These are phyloP conservation scores for Formicarius rufipectus DNA, from an alignment of 2,113 vertebrate species.

Conservation along the genomic window DNA sequence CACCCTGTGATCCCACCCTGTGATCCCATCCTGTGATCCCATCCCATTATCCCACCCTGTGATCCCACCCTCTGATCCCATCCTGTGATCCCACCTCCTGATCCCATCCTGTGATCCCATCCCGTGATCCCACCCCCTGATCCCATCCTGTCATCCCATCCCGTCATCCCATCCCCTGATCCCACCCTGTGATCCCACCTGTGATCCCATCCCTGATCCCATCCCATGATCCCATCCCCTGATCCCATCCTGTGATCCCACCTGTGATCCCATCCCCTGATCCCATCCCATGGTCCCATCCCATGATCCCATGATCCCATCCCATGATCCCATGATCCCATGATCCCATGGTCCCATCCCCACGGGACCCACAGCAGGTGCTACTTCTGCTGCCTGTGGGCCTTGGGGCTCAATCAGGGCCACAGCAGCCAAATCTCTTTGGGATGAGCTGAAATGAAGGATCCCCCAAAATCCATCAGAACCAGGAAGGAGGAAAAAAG, in stretches of 20 bases:
- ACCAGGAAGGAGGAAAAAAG: neutral
- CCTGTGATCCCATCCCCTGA: no score
- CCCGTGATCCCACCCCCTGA: neutral
- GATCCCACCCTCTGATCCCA: neutral
- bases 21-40: neutral
- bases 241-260: neutral
- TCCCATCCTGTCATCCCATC: neutral
- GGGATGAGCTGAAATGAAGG: neutral
- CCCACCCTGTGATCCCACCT: neutral
- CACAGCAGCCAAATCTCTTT: neutral
- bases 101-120: neutral
- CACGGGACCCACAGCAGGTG: fast-evolving
- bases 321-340: neutral
- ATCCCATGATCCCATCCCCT: neutral
- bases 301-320: neutral
- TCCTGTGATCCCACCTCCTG: no score
- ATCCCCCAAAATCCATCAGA: neutral
- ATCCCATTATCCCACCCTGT: neutral
- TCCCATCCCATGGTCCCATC: neutral
- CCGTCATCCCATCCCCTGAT: neutral
- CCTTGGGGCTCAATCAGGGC: fast-evolving
- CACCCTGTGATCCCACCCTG: neutral
- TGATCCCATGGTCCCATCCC: neutral
- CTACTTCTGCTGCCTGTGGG: neutral
- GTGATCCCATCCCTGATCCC: no score